Evolutionary conservation across 2,113 vertebrate genomes (phyloP), one percentile per base, ranked within the genome.

Genomic region (Pardalotus punctatus): DNA sequence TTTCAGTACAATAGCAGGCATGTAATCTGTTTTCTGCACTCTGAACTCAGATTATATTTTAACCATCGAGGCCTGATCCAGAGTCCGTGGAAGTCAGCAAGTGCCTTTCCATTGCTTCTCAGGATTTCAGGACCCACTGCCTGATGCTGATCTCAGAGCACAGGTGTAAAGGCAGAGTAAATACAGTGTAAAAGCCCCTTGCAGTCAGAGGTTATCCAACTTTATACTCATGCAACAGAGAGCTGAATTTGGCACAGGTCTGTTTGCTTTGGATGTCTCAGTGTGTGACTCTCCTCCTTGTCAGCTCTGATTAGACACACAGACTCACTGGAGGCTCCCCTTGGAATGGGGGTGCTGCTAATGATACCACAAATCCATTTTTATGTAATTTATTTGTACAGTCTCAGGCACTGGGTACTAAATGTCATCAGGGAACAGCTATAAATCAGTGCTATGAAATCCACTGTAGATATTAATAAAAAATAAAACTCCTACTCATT

Each of bases 21-120:
- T 78, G 83, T 89, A 86, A 97, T 91, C 88, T 93, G 77, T 81
- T 81, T 92, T 92, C 86, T 94, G 94, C 83, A 91, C 89, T 95
- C 91, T 92, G 88, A 94, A 91, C 94, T 76, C 51, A 29, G 91
- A 78, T 92, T 95, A 67, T 72, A 91, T 91, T 96, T 95, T 94
- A 94, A 96, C 96, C 61, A 67, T 10, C 0, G 2, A 89, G 86
- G 81, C 36, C 65, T 71, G 65, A 87, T 74, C 36, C 43, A 61
- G 84, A 67, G 56, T 0, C 67, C 58, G 60, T 33, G 51, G 35
- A 50, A 88, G 60, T 27, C 54, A 78, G 74, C 21, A 28, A 3
- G 3, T 0, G 0, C 31, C 42, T 11, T 65, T 42, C 70, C 51
- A 3, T 12, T 43, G 36, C 29, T 10, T 48, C 50, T 35, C 22